These are phyloP conservation scores for Barnardius zonarius DNA, from an alignment of 2,113 vertebrate genomes.

Conservation along the genomic window DNA sequence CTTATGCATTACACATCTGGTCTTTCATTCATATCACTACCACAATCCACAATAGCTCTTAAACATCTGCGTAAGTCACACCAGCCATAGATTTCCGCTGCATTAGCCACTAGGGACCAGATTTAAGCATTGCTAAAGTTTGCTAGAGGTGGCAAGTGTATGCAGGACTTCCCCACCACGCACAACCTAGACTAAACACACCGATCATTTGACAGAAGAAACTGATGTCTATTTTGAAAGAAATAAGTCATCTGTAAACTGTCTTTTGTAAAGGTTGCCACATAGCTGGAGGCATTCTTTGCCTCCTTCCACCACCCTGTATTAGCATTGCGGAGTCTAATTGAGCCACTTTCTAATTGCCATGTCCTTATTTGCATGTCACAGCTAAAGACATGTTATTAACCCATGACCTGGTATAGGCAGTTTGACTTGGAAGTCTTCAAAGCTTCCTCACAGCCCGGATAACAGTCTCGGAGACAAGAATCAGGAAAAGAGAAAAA, in stretches of 20 bases:
- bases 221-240: neutral
- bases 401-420: neutral
- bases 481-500: neutral
- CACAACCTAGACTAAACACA: neutral
- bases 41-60: neutral
- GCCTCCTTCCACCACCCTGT: neutral
- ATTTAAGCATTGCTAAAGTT: neutral
- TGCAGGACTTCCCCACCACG: neutral
- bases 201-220: neutral
- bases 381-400: neutral
- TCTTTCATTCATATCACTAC: neutral
- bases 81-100: neutral
- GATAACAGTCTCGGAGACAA: neutral
- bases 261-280: neutral
- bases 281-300: neutral
- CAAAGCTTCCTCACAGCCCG: neutral
- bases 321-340: neutral
- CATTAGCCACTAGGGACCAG: neutral
- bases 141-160: neutral
- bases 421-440: neutral
- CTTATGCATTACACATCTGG: accelerated
- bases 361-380: neutral
- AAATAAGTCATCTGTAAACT: neutral
- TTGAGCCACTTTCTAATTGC: neutral
- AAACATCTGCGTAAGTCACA: neutral